Conservation (phyloP, 2,113 vertebrate genomes). For the Taxidea taxus region DNA sequence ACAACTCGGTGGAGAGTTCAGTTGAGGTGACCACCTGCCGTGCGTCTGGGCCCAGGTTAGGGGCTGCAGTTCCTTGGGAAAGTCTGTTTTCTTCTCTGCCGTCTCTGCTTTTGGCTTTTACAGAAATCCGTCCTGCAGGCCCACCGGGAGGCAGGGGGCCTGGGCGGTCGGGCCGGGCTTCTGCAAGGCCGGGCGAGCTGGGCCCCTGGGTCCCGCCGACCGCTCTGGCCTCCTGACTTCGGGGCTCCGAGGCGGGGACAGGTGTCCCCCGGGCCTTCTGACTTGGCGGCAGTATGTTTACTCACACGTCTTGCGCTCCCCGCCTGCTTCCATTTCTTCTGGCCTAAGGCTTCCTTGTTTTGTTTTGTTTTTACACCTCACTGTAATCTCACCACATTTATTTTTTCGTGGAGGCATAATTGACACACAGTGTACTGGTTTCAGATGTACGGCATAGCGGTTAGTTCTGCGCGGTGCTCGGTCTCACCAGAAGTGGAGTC, state of each 20-base stretch:
- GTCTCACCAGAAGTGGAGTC: background rate
- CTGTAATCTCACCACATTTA: background rate
- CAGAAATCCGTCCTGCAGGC: background rate
- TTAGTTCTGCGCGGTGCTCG: background rate
- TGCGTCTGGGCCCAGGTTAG: background rate
- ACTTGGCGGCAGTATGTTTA: background rate
- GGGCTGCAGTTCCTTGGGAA: background rate
- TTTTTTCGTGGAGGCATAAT: background rate
- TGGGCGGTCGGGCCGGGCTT: background rate
- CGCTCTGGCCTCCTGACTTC: background rate
- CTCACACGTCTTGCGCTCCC: background rate
- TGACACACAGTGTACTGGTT: background rate
- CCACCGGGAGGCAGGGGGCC: rapidly evolving
- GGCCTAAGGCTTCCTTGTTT: background rate
- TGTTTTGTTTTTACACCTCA: background rate
- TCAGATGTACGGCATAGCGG: background rate
- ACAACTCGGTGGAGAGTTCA: background rate
- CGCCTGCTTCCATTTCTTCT: background rate
- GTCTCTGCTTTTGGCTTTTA: background rate
- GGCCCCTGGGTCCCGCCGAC: background rate
- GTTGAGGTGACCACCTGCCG: background rate
- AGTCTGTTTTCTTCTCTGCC: background rate
- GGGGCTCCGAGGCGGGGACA: rapidly evolving
- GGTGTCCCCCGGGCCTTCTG: too few relatives aligned
- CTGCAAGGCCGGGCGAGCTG: background rate